A percentile compares a stretch with the other conserved stretches of the same genome.
Conservation (phyloP, 1,140 invertebrate genomes). For the Sinella curviseta region DNA sequence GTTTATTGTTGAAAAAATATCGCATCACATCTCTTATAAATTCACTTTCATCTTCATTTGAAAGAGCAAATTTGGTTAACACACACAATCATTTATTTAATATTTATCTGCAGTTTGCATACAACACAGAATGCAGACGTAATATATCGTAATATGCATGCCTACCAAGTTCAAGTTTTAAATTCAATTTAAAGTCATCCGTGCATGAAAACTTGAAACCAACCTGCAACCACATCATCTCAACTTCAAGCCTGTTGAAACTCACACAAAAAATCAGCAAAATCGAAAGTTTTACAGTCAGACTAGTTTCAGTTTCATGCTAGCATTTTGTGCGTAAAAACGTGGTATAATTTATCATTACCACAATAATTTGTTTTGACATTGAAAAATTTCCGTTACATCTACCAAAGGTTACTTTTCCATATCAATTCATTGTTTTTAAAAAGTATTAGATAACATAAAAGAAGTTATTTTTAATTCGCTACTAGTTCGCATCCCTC, state of each 20-base stretch:
- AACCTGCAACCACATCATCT: neutral
- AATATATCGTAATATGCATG: too few species aligned
- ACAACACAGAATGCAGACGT: too few species aligned
- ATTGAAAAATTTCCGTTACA: neutral
- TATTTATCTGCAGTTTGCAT: too few species aligned
- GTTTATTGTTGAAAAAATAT: too few species aligned
- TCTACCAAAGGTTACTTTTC: neutral
- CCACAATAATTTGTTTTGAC: neutral
- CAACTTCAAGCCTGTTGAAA: too few species aligned
- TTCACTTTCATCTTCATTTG: neutral
- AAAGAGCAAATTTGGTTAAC: too few species aligned
- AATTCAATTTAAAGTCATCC: neutral
- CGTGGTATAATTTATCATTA: neutral
- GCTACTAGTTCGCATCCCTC: too few species aligned
- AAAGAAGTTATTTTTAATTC: neutral
- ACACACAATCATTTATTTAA: too few species aligned
- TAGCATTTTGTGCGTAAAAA: too few species aligned
- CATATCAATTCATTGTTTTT: neutral
- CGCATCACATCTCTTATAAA: too few species aligned
- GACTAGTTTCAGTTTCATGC: too few species aligned
- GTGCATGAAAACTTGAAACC: neutral
- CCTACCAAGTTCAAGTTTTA: neutral
- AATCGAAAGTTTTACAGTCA: neutral
- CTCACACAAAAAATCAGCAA: too few species aligned
- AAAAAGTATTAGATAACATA: neutral